Conservation (phyloP, 2,888 invertebrate species). For the Lasioglossum leucozonium region DNA sequence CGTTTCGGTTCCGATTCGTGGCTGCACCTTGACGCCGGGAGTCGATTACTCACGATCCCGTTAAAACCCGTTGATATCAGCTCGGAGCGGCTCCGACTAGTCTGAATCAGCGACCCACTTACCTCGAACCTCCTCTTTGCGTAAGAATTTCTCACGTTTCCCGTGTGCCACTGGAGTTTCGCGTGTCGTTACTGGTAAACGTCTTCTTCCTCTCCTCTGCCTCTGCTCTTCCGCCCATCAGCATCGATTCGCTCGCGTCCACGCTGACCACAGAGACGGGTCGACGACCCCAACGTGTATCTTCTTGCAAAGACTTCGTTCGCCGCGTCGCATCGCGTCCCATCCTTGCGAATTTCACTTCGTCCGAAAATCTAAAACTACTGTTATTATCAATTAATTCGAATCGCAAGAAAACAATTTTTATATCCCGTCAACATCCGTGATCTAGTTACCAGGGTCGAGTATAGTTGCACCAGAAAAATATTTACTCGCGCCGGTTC, state of each 20-base stretch:
- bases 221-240: constrained; percentile 20
- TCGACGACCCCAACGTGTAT: constrained; percentile 32
- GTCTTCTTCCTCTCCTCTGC: constrained; percentile 44
- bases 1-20: constrained; percentile 33
- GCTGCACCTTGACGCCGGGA: constrained; percentile 47
- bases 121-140: constrained; percentile 61
- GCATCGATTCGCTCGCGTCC: constrained; percentile 22
- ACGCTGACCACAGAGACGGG: constrained; percentile 36
- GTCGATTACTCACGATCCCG: constrained; percentile 81
- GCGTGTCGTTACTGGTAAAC: constrained; percentile 53
- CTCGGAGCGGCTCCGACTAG: constrained; percentile 63
- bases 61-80: constrained; percentile 76
- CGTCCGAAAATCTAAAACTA: no score
- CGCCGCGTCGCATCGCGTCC: no score
- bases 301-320: constrained; percentile 22
- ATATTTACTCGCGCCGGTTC: background rate
- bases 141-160: constrained; percentile 69
- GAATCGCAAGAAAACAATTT: background rate
- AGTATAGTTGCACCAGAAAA: background rate
- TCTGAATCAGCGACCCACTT: constrained; percentile 75
- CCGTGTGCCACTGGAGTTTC: constrained; percentile 45
- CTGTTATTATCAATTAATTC: no score
- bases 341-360: no score
- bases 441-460: background rate
- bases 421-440: background rate